Conservation (phyloP, 1,140 invertebrate genomes). For the Cyclargus thomasi region DNA sequence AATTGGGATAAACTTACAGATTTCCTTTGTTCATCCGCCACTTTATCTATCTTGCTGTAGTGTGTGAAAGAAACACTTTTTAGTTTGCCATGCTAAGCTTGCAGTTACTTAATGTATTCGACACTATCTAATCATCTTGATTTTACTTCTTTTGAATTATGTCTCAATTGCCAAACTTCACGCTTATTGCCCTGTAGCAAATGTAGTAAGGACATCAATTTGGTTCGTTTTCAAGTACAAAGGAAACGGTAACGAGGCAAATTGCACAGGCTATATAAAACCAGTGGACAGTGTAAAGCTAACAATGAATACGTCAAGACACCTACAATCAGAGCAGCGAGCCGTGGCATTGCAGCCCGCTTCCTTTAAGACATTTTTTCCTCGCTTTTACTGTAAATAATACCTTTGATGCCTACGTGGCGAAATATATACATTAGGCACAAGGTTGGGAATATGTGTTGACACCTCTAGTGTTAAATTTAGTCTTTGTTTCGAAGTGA, state of each 20-base stretch:
- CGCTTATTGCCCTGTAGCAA: no score
- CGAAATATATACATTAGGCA: not conserved
- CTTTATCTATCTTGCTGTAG: no score
- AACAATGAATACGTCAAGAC: conserved; percentile 8
- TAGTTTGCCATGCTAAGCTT: no score
- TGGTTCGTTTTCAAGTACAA: not conserved
- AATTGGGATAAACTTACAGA: no score
- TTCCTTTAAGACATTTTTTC: conserved; percentile 13
- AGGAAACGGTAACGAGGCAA: not conserved
- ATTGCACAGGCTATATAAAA: not conserved
- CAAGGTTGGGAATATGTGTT: not conserved
- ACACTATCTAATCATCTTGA: no score
- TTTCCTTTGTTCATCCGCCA: no score
- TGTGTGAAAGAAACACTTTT: no score
- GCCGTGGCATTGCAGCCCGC: conserved; percentile 5
- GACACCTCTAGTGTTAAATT: no score
- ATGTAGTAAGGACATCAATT: not conserved
- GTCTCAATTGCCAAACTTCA: no score
- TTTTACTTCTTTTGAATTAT: no score
- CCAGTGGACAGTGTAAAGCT: not conserved
- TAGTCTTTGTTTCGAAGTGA: no score
- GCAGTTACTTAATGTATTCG: no score
- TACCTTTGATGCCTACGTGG: not conserved
- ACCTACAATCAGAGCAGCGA: conserved; percentile 3
- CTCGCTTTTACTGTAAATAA: conserved; percentile 8